A percentile compares a stretch with the other conserved stretches of the same genome.
Evolutionary conservation across 1,140 invertebrate species (phyloP).

Genomic region (Tenebrio molitor): DNA sequence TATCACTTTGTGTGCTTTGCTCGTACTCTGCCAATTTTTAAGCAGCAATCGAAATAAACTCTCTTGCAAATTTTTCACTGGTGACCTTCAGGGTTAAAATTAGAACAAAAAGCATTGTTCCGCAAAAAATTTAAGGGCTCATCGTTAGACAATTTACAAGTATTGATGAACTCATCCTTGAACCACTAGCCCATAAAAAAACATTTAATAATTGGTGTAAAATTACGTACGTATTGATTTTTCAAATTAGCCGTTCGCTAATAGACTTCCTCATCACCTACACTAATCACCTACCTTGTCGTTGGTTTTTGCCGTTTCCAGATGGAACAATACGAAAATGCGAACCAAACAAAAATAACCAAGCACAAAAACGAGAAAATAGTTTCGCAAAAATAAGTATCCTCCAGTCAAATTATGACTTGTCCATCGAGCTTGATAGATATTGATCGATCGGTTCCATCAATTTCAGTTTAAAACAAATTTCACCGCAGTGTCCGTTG

Average conservation of each 20-base stretch:
- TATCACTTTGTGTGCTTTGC: slow-evolving; percentile 31
- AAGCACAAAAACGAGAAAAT: no score
- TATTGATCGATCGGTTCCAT: slow-evolving; percentile 1
- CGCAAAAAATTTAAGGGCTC: no score
- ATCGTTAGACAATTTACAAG: no score
- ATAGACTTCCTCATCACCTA: slow-evolving; percentile 16
- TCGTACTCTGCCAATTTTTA: not conserved
- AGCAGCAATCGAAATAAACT: not conserved
- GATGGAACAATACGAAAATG: no score
- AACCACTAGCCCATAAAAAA: not conserved
- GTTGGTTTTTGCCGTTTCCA: no score
- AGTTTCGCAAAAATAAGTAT: no score
- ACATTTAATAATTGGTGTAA: slow-evolving; percentile 16
- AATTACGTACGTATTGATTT: slow-evolving; percentile 27
- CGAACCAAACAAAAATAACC: no score
- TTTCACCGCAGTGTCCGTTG: not conserved
- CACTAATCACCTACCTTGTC: not conserved
- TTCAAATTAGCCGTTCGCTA: slow-evolving; percentile 4
- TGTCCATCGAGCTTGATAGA: not conserved
- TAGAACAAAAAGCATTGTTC: not conserved
- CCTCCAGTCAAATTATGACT: no score
- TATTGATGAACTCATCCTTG: not conserved
- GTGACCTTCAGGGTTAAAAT: not conserved
- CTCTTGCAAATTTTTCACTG: not conserved
- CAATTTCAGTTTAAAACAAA: not conserved